Percentiles rank a stretch among this genome's conserved stretches.
Conservation (phyloP, 2,888 invertebrate genomes). For the Melanostoma mellinum region DNA sequence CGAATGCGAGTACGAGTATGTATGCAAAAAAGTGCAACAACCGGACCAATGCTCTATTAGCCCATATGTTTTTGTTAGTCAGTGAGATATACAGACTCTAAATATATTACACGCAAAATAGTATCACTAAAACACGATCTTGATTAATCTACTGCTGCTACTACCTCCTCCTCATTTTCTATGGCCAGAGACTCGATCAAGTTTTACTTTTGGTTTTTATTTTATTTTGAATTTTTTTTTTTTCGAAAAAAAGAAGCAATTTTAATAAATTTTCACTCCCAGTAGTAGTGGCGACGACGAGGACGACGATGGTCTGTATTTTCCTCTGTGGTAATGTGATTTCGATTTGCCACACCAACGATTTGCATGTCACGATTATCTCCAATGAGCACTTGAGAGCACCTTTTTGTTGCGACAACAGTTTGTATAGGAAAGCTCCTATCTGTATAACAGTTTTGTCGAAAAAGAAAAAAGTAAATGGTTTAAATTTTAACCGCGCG, state of each 20-base stretch:
- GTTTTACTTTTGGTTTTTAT: not conserved
- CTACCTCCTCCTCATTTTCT: conserved; percentile 33
- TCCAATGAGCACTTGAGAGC: conserved; percentile 40
- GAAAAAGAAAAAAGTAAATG: conserved; percentile 20
- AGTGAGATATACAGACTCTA: conserved; percentile 4
- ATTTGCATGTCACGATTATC: conserved; percentile 69
- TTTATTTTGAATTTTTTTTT: not conserved
- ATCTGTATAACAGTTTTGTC: conserved; percentile 57
- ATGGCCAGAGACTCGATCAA: conserved; percentile 2
- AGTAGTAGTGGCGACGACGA: conserved; percentile 9
- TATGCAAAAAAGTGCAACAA: conserved; percentile 58
- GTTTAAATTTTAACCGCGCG: conserved; percentile 26
- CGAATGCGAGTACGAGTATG: not conserved
- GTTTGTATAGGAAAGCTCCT: conserved; percentile 35
- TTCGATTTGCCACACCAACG: conserved; percentile 67
- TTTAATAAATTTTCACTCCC: conserved; percentile 57
- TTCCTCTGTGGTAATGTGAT: conserved; percentile 38
- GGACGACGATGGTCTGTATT: conserved; percentile 38
- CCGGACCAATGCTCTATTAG: conserved; percentile 50
- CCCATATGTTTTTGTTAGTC: conserved; percentile 32
- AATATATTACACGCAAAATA: conserved; percentile 43
- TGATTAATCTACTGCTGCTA: conserved; percentile 60
- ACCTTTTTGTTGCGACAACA: conserved; percentile 41
- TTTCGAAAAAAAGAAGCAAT: conserved; percentile 30
- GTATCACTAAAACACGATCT: conserved; percentile 70